Percentiles rank a stretch among this genome's conserved stretches.
Evolutionary conservation across 2,888 invertebrate genomes (phyloP).

Genomic region (Euplexia lucipara): DNA sequence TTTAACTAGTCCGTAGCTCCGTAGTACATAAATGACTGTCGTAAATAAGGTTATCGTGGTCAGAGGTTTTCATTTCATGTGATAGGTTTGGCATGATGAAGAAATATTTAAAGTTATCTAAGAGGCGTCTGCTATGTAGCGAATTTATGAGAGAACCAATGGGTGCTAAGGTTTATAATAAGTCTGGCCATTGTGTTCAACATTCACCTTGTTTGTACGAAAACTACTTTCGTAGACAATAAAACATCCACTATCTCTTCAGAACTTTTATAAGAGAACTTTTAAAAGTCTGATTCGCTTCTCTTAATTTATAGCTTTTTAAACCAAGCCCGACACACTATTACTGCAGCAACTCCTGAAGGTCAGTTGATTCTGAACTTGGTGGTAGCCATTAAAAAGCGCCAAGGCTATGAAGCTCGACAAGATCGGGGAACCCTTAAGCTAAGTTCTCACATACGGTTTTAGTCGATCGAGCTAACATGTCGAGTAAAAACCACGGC

Average conservation of each 20-base stretch:
- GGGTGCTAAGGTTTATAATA: neutral
- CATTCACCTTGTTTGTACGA: conserved; percentile 16
- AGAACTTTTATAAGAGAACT: conserved; percentile 7
- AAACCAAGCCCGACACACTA: too few relatives aligned
- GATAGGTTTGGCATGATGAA: neutral
- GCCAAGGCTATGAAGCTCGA: too few relatives aligned
- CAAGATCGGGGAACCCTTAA: too few relatives aligned
- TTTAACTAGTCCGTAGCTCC: too few relatives aligned
- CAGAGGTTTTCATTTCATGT: neutral
- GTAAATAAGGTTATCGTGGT: neutral
- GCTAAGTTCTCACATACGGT: too few relatives aligned
- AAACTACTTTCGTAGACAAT: conserved; percentile 2
- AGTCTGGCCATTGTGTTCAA: conserved; percentile 7
- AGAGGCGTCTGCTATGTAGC: too few relatives aligned
- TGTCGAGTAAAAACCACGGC: too few relatives aligned
- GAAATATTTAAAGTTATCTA: neutral
- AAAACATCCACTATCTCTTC: neutral
- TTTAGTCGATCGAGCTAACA: too few relatives aligned
- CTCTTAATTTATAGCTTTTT: neutral
- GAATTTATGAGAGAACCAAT: neutral
- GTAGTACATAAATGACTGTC: too few relatives aligned
- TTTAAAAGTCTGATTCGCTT: conserved; percentile 15
- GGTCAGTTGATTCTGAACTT: too few relatives aligned
- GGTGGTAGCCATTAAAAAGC: too few relatives aligned
- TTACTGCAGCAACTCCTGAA: too few relatives aligned